Evolutionary conservation across 2,113 vertebrate species (phyloP), one percentile per base, ranked within the genome.

Genomic region (Salvelinus namaycush): DNA sequence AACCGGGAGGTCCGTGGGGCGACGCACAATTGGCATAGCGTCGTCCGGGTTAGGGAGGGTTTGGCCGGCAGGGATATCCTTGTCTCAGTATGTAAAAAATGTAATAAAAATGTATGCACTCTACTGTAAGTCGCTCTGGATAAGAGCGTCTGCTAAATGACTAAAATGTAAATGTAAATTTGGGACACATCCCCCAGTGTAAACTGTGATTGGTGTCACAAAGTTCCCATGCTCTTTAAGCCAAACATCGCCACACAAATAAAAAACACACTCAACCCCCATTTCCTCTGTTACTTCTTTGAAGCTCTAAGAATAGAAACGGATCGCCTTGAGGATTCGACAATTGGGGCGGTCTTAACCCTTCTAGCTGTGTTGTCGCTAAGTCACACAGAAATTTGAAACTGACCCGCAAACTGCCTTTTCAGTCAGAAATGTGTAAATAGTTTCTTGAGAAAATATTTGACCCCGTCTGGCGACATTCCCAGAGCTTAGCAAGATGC

Each of bases 161-260:
- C n/a, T n/a, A n/a, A n/a, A n/a, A n/a, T n/a, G n/a, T n/a, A n/a
- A n/a, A n/a, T n/a, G n/a, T n/a, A n/a, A n/a, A 18, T 18, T 54
- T 3, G 51, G 51, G 51, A 54, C 4, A 3, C 13, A 3, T 20
- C 16, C 67, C 16, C 67, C 75, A 54, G 48, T 34, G 39, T 34
- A 31, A 54, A 44, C 7, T 70, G 13, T 59, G 79, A 72, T 64
- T 12, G 8, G 57, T 75, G 76, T 84, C 77, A 80, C 34, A 0
- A 39, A 72, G 75, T 84, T 89, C 88, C 83, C 88, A 88, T 74
- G 86, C 73, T 85, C 86, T 81, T 57, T 27, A 75, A 48, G 72
- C 51, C 6, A 57, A 65, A 26, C 75, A 66, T 78, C 44, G 71
- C 69, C 31, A 72, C 54, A 72, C 22, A 66, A 34, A 39, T 4